Base-by-base conservation (phyloP, 2,888 invertebrate species). In the Epinotia nisella region DNA sequence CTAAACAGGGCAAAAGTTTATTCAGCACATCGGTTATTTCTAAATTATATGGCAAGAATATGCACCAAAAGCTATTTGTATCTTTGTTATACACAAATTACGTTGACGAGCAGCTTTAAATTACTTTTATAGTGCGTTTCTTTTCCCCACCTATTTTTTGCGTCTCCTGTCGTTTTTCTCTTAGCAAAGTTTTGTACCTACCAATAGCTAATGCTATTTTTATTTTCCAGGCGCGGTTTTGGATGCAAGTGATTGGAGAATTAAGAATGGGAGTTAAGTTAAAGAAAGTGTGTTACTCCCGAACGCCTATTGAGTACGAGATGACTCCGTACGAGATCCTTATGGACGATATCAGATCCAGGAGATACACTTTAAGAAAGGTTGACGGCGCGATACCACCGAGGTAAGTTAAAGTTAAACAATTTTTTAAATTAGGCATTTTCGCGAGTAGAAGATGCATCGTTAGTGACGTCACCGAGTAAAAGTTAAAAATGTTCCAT, bases 251-350 rank as follows among this genome's bases (percentile, higher is more conserved):
- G 59, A 98, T 99, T 87, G 96, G 97, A 78, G 98, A 99, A 88
- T 94, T 99, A 74, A 94, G 99, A 68, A 96, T 96, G 88, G 99
- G 99, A 29, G 98, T 99, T 10, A 97, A 98, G 87, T 94, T 99
- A 87, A 98, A 98, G 94, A 98, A 98, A 90, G 94, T 97, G 39
- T 96, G 96, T 86, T 95, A 95, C 87, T 95, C 96, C 75, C 94
- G 96, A 82, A 95, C 96, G 13, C 97, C 97, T 10, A 96, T 97
- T 75, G 98, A 99, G 89, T 99, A 96, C 90, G 98, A 98, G 90
- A 92, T 99, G 81, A 99, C 99, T 60, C 99, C 99, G 15, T 99
- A 98, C 86, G 99, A 99, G 93, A 98, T 98, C 85, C 95, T 99
- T 71, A 98, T 99, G 97, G 98, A 98, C 87, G 99, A 99, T 86